Conservation (phyloP, 2,888 invertebrate species). For the Pelosia muscerda region DNA sequence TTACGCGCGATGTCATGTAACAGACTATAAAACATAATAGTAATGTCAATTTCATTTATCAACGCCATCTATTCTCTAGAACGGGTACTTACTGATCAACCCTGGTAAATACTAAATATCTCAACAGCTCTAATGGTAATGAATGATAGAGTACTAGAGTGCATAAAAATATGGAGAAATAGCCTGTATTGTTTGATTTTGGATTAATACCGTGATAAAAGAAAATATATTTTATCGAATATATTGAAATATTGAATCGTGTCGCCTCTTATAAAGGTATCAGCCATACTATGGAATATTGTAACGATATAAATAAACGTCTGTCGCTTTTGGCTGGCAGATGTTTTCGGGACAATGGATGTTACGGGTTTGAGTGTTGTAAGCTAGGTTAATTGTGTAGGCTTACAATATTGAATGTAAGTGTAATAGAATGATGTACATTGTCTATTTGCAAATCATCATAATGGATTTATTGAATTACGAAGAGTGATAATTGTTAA, state of each 20-base stretch:
- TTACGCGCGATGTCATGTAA: too few relatives aligned
- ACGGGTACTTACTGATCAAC: too few relatives aligned
- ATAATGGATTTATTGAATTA: not conserved
- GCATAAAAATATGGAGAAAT: too few relatives aligned
- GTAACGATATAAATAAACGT: conserved; percentile 20
- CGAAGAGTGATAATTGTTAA: not conserved
- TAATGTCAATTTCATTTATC: too few relatives aligned
- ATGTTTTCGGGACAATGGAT: conserved; percentile 14
- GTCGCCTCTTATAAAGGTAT: conserved; percentile 10
- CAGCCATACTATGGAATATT: conserved; percentile 2
- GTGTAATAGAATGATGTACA: not conserved
- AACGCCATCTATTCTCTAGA: too few relatives aligned
- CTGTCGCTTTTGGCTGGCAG: conserved; percentile 14
- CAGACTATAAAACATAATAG: too few relatives aligned
- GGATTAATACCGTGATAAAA: too few relatives aligned
- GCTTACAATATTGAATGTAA: not conserved
- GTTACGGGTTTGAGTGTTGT: conserved; percentile 9
- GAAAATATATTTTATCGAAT: not conserved
- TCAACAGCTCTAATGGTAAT: too few relatives aligned
- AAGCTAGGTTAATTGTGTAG: conserved; percentile 18
- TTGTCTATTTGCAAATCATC: not conserved
- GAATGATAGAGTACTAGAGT: too few relatives aligned
- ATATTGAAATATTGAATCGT: not conserved
- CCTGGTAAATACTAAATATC: too few relatives aligned
- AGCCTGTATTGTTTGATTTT: too few relatives aligned